Conservation (phyloP, 2,797 vertebrate genomes). For the Adrianichthys oophorus region DNA sequence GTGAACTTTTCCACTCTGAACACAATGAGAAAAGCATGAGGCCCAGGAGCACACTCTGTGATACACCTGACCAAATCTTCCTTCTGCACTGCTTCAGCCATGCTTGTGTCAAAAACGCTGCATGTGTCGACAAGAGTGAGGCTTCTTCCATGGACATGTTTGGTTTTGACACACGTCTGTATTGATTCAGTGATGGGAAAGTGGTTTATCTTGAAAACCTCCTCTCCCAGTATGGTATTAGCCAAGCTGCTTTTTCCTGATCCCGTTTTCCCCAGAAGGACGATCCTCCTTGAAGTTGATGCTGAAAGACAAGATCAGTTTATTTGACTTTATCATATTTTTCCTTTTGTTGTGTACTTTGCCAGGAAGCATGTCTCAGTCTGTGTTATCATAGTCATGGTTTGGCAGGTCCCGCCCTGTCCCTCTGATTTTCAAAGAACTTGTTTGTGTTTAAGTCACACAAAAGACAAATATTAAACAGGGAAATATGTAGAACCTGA, state of each 20-base stretch:
- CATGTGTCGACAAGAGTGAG: background rate
- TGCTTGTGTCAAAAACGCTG: background rate
- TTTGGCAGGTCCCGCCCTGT: no score
- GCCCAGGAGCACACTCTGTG: background rate
- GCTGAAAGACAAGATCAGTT: background rate
- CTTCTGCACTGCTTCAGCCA: background rate
- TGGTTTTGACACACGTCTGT: background rate
- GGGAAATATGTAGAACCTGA: no score
- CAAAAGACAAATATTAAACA: no score
- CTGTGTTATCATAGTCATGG: no score
- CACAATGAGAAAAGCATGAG: no score
- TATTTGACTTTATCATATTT: background rate
- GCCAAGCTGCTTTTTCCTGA: constrained; percentile 23
- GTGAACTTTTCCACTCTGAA: background rate
- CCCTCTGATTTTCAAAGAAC: no score
- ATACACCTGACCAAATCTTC: background rate
- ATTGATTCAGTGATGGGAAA: background rate
- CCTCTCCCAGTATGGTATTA: constrained; percentile 17
- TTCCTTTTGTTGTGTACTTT: no score
- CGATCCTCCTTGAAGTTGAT: background rate
- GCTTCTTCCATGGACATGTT: background rate
- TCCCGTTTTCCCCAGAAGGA: constrained; percentile 6
- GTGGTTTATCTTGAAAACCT: background rate
- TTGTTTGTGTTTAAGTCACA: no score
- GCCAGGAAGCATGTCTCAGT: no score